Percentiles rank a stretch among this genome's conserved stretches.
Evolutionary conservation across 2,888 invertebrate genomes (phyloP).

Genomic region (Pyrgus malvae): DNA sequence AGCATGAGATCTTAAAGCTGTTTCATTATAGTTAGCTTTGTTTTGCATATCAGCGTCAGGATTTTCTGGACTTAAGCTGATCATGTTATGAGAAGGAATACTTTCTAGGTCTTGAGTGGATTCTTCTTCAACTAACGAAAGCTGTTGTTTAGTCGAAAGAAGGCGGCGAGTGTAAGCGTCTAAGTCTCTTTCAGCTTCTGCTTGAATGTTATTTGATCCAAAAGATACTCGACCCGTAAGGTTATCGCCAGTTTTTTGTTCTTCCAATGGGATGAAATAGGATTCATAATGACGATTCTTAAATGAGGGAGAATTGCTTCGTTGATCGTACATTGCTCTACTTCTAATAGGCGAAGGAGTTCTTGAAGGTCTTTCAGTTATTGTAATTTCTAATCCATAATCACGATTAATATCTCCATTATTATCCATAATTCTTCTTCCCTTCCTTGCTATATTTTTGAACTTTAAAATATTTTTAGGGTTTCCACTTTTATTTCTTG

Average conservation of each 20-base stretch:
- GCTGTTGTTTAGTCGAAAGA: constrained; percentile 62
- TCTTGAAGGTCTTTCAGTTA: constrained; percentile 52
- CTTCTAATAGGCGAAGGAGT: constrained; percentile 51
- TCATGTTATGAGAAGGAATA: constrained; percentile 60
- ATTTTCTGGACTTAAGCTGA: constrained; percentile 60
- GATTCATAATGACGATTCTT: constrained; percentile 59
- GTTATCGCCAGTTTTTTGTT: constrained; percentile 44
- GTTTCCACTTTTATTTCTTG: constrained; percentile 56
- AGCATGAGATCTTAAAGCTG: neutral
- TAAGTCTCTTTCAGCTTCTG: constrained; percentile 56
- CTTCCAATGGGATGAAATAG: constrained; percentile 61
- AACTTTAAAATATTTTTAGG: constrained; percentile 62
- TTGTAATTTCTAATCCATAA: constrained; percentile 68
- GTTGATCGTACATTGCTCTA: constrained; percentile 45
- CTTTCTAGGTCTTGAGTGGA: constrained; percentile 74
- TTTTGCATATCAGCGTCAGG: constrained; percentile 41
- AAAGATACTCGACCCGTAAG: constrained; percentile 54
- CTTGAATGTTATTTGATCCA: constrained; percentile 45
- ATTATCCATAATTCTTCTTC: constrained; percentile 55
- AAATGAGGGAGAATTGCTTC: constrained; percentile 54
- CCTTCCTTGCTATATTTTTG: constrained; percentile 58
- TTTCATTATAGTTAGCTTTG: constrained; percentile 39
- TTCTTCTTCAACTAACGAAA: constrained; percentile 77
- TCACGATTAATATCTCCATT: constrained; percentile 42
- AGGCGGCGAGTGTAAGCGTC: constrained; percentile 60